A percentile compares a stretch with the other conserved stretches of the same genome.
Conservation (phyloP, 2,888 invertebrate species). For the Phania funesta region DNA sequence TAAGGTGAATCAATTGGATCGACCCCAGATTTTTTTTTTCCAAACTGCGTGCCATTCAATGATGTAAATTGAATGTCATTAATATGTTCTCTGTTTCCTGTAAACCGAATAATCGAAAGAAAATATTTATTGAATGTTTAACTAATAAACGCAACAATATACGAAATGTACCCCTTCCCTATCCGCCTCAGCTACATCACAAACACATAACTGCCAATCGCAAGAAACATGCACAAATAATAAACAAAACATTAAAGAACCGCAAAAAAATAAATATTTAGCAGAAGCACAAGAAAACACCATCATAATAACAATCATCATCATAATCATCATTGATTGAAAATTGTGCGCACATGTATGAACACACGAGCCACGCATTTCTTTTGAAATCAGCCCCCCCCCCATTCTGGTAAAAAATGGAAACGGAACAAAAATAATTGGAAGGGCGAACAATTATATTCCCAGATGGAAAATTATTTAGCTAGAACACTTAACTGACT, state of each 20-base stretch:
- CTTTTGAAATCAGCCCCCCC: neutral
- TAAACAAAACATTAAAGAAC: slow-evolving; percentile 26
- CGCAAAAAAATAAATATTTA: slow-evolving; percentile 26
- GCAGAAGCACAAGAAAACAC: slow-evolving; percentile 41
- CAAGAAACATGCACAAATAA: slow-evolving; percentile 25
- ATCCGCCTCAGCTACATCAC: slow-evolving; percentile 33
- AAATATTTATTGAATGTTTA: slow-evolving; percentile 47
- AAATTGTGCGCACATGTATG: slow-evolving; percentile 42
- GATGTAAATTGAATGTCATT: no score
- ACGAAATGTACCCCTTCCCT: neutral
- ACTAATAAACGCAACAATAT: slow-evolving; percentile 44
- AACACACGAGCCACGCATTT: slow-evolving; percentile 60
- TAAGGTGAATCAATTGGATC: no score
- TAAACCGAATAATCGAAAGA: neutral
- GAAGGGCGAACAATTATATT: no score
- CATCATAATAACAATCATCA: slow-evolving; percentile 27
- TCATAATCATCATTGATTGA: slow-evolving; percentile 41
- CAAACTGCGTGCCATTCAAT: neutral
- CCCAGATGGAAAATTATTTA: no score
- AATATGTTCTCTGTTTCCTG: no score
- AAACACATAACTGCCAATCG: slow-evolving; percentile 39
- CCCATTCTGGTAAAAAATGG: neutral
- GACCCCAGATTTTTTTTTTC: no score
- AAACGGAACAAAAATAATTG: neutral
- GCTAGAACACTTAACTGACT: no score